These are phyloP conservation scores for Trichomalopsis sarcophagae DNA, from an alignment of 1,140 invertebrate species.

Conservation along the genomic window DNA sequence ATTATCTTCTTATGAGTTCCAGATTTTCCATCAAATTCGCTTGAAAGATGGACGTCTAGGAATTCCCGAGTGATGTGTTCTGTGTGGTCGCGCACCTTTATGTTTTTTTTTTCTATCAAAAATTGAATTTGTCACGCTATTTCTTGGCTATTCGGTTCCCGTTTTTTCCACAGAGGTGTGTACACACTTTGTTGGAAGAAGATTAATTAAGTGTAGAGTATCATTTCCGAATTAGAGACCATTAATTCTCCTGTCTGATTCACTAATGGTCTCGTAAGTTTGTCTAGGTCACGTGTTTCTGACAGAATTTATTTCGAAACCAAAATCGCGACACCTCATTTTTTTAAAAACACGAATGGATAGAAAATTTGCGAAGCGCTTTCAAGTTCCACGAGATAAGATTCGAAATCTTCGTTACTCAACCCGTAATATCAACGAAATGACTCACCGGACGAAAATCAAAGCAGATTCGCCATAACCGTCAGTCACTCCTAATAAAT, in stretches of 20 bases:
- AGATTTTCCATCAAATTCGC: too few species aligned
- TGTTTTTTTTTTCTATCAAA: background rate
- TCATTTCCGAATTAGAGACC: slow-evolving; percentile 18
- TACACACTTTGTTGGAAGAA: background rate
- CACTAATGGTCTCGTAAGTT: background rate
- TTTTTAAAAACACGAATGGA: too few species aligned
- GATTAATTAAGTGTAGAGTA: slow-evolving; percentile 28
- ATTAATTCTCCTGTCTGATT: background rate
- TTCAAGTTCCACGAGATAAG: too few species aligned
- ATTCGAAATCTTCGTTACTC: background rate
- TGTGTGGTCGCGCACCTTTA: background rate
- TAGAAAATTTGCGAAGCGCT: too few species aligned
- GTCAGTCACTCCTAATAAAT: background rate
- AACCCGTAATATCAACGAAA: background rate
- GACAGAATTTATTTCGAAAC: too few species aligned
- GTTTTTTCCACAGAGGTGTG: background rate
- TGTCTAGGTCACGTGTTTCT: background rate
- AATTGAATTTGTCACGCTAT: slow-evolving; percentile 16
- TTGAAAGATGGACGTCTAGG: background rate
- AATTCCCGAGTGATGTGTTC: background rate
- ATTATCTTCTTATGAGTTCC: too few species aligned
- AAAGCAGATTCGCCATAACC: background rate
- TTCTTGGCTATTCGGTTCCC: background rate
- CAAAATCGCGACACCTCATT: too few species aligned
- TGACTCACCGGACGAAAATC: background rate